Percentiles rank a stretch among this genome's conserved stretches.
Conservation (phyloP, 2,113 vertebrate genomes). For the Bambusicola thoracicus region DNA sequence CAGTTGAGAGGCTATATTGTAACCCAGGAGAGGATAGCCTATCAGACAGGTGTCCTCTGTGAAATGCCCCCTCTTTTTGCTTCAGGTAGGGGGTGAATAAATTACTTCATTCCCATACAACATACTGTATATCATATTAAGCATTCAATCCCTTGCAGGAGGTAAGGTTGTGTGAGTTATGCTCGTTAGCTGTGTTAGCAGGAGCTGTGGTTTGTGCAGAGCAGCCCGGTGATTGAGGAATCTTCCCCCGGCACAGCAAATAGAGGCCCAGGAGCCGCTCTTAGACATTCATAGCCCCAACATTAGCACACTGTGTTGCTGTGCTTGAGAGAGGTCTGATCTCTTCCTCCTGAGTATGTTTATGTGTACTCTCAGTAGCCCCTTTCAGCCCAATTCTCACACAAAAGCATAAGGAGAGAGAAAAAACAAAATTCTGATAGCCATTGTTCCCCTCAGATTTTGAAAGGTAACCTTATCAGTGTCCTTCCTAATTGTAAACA, state of each 20-base stretch:
- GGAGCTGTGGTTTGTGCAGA: background rate
- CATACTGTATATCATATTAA: background rate
- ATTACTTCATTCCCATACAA: background rate
- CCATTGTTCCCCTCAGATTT: background rate
- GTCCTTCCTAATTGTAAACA: background rate
- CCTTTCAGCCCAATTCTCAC: background rate
- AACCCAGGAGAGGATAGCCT: too few relatives aligned
- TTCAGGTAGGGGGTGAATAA: background rate
- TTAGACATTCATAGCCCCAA: background rate
- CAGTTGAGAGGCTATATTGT: background rate
- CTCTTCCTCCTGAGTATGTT: accelerated
- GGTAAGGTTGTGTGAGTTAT: too few relatives aligned
- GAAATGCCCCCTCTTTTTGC: background rate
- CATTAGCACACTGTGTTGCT: accelerated
- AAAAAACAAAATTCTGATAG: background rate
- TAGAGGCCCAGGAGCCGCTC: background rate
- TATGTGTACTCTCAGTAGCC: background rate
- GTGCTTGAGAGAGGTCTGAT: background rate
- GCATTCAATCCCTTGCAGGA: accelerated
- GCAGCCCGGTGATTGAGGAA: accelerated
- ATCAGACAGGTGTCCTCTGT: accelerated
- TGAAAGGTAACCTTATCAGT: background rate
- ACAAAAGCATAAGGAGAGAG: background rate
- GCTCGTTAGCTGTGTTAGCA: accelerated
- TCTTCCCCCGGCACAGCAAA: accelerated